A percentile compares a stretch with the other conserved stretches of the same genome.
Evolutionary conservation across 2,888 invertebrate genomes (phyloP).

Genomic region (Drosophila neoperkinsi): DNA sequence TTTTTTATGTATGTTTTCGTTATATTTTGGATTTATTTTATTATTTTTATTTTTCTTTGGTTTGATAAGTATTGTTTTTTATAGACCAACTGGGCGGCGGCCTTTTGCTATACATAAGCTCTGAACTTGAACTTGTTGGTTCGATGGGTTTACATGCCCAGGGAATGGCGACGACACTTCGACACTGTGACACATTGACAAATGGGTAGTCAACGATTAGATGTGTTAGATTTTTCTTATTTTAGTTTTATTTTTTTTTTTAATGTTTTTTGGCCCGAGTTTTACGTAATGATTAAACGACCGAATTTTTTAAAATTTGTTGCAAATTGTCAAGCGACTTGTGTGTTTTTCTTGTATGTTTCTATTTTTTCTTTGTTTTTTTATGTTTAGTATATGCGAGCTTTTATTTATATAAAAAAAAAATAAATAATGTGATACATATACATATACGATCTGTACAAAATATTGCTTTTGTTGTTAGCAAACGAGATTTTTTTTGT

Average conservation of each 20-base stretch:
- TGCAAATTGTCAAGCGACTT: conserved; percentile 66
- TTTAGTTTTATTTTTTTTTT: conserved; percentile 9
- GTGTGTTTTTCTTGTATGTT: conserved; percentile 39
- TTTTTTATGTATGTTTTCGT: conserved; percentile 21
- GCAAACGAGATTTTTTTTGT: conserved; percentile 38
- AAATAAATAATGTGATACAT: conserved; percentile 44
- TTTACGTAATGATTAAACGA: conserved; percentile 79
- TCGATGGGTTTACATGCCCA: conserved; percentile 48
- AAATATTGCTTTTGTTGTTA: conserved; percentile 45
- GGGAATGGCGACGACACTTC: conserved; percentile 28
- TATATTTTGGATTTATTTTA: neutral
- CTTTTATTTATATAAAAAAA: conserved; percentile 63
- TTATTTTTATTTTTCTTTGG: conserved; percentile 9
- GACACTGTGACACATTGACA: conserved; percentile 67
- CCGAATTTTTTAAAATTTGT: conserved; percentile 72
- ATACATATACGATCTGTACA: conserved; percentile 58
- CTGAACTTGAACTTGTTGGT: conserved; percentile 72
- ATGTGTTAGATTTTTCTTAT: conserved; percentile 20
- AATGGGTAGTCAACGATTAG: conserved; percentile 47
- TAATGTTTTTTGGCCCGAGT: conserved; percentile 38
- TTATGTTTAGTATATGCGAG: conserved; percentile 55
- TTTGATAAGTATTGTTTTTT: conserved; percentile 12
- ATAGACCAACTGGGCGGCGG: conserved; percentile 24
- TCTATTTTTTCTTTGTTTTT: conserved; percentile 20
- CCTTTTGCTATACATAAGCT: conserved; percentile 4